Percentiles rank a stretch among this genome's conserved stretches.
Evolutionary conservation across 2,888 invertebrate genomes (phyloP).

Genomic region (Zhuqinia jingwanae): DNA sequence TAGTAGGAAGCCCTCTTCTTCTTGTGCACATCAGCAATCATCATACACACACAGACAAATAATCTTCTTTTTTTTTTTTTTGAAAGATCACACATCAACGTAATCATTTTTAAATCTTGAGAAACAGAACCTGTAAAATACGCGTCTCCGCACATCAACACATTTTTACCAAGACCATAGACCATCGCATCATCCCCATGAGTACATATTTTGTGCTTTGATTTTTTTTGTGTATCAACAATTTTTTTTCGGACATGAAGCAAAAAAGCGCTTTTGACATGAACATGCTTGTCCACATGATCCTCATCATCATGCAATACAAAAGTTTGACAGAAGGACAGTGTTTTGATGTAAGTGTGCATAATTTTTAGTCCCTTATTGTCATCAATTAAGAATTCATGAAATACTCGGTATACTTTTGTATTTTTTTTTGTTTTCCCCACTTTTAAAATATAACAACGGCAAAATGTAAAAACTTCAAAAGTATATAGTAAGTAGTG

Average conservation of each 20-base stretch:
- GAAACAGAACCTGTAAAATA: slow-evolving; percentile 7
- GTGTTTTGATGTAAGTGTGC: not conserved
- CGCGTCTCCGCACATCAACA: not conserved
- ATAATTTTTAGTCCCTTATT: not conserved
- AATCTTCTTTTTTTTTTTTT: too few species aligned
- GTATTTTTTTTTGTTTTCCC: not conserved
- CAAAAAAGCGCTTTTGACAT: not conserved
- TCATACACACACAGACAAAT: slow-evolving; percentile 15
- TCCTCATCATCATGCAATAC: not conserved
- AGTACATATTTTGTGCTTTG: slow-evolving; percentile 8
- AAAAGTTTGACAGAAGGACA: not conserved
- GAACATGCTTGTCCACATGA: slow-evolving; percentile 31
- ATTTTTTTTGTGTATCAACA: slow-evolving; percentile 36
- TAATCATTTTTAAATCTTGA: slow-evolving; percentile 59
- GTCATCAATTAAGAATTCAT: slow-evolving; percentile 35
- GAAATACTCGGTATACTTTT: not conserved
- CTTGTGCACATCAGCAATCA: slow-evolving; percentile 41
- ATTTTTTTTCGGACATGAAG: not conserved
- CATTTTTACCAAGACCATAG: slow-evolving; percentile 10
- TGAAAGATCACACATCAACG: slow-evolving; percentile 55
- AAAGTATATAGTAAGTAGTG: too few species aligned
- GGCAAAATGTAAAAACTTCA: not conserved
- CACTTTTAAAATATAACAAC: not conserved
- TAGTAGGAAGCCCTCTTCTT: not conserved
- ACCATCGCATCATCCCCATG: not conserved